Evolutionary conservation across 1,140 invertebrate genomes (phyloP), one percentile per base, ranked within the genome.

Genomic region (Zaprionus tsacasi): DNA sequence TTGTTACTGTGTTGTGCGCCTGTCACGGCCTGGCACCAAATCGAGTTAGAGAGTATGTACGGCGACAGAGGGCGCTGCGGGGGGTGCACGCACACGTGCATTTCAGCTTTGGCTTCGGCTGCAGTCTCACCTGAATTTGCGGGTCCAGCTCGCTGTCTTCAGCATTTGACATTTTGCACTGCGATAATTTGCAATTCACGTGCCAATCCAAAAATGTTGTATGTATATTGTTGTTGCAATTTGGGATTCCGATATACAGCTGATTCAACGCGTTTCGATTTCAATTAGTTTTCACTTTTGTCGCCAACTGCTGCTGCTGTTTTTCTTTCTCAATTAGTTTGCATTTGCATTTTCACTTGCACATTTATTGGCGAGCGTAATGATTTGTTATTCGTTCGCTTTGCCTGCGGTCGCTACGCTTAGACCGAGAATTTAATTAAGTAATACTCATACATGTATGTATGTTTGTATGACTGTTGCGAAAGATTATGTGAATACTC

Each of bases 41-140:
- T 64, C 55, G 13, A 48, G 33, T 15, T 40, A 61, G 2, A 54
- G 64, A 36, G 68, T 15, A 7, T 30, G 48, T 17, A 5, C 7
- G 30, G 45, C 25, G 35, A 52, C 45, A 54, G 48, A 10, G 12
- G 33, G 30, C 11, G 17, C 1, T 11, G 12, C 21, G 45, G 48
- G 25, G 30, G 21, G 21, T 21, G 21, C 21, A 21, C 21, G 65
- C 15, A 56, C 36, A 79, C 68, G 75, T 76, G 81, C 45, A 71
- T 35, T 35, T 70, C 52, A 25, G 57, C 25, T 54, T 25, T 27
- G 21, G 40, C 33, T 35, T 35, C 6, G 7, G 33, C 33, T 33
- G 1, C 3, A 6, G 21, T 56, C 85, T 93, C 89, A 94, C 94
- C 94, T 94, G 94, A 88, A 94, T 94, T 87, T 94, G 92, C 88